These are phyloP conservation scores for Idaea aversata DNA, from an alignment of 2,888 invertebrate genomes.

Conservation along the genomic window DNA sequence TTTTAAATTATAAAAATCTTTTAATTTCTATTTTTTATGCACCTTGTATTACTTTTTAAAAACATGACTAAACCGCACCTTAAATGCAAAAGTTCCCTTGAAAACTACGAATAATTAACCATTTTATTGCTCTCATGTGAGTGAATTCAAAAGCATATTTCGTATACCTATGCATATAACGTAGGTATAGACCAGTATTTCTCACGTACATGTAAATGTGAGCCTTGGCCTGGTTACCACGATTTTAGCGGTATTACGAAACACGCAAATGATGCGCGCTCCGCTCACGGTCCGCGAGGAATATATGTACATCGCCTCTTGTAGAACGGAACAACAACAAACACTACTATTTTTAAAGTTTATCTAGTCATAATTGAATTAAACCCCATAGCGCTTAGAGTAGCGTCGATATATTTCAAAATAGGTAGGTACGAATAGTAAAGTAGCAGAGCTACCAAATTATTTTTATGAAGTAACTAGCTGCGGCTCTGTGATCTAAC, in stretches of 20 bases:
- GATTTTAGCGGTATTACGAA: slow-evolving; percentile 77
- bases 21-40: not conserved
- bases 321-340: not conserved
- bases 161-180: slow-evolving; percentile 24
- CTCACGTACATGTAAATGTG: slow-evolving; percentile 75
- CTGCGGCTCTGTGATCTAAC: too few relatives aligned
- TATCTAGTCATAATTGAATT: not conserved
- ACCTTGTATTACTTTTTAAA: not conserved
- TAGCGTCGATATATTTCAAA: too few relatives aligned
- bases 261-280: slow-evolving; percentile 64
- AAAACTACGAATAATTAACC: not conserved
- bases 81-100: not conserved
- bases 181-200: slow-evolving; percentile 58
- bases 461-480: too few relatives aligned
- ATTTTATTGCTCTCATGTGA: slow-evolving; percentile 1
- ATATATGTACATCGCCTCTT: not conserved
- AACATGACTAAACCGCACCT: not conserved
- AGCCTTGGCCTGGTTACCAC: slow-evolving; percentile 78
- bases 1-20: not conserved
- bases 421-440: too few relatives aligned
- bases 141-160: not conserved
- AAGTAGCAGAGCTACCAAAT: too few relatives aligned
- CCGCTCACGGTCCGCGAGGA: slow-evolving; percentile 28
- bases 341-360: not conserved
- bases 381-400: too few relatives aligned